Evolutionary conservation across 2,797 vertebrate species (phyloP).

Genomic region (Salmo trutta): DNA sequence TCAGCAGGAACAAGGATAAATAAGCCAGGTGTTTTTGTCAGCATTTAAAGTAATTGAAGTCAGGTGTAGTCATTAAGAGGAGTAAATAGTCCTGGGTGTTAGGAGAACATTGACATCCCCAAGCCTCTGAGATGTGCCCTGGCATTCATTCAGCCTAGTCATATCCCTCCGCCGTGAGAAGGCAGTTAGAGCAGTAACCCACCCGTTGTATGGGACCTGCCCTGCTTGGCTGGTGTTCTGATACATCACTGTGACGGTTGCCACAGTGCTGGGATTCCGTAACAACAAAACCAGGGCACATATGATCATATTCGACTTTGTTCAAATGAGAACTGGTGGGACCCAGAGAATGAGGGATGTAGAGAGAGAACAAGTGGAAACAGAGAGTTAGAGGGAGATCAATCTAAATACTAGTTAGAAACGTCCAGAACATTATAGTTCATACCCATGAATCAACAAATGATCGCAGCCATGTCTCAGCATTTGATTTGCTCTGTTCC

Average conservation of each 20-base stretch:
- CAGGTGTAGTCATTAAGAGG: too few species aligned
- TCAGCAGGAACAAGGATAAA: too few species aligned
- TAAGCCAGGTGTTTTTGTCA: background rate
- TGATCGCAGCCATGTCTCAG: background rate
- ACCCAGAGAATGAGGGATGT: background rate
- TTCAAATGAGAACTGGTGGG: slow-evolving; percentile 40
- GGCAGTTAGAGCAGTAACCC: slow-evolving; percentile 40
- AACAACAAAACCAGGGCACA: slow-evolving; percentile 39
- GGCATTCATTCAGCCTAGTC: slow-evolving; percentile 16
- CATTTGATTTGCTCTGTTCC: slow-evolving; percentile 5
- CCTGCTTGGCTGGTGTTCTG: slow-evolving; percentile 23
- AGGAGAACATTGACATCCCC: slow-evolving; percentile 22
- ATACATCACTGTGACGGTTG: slow-evolving; percentile 28
- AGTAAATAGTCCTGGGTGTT: too few species aligned
- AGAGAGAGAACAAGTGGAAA: background rate
- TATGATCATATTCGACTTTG: slow-evolving; percentile 39
- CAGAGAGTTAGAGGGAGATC: background rate
- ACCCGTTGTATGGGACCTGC: slow-evolving; percentile 12
- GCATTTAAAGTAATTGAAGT: slow-evolving; percentile 20
- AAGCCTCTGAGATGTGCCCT: slow-evolving; percentile 26
- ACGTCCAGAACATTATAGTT: background rate
- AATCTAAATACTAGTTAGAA: too few species aligned
- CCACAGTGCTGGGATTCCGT: slow-evolving; percentile 21
- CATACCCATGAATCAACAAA: slow-evolving; percentile 26
- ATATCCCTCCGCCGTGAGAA: slow-evolving; percentile 37